Conservation (phyloP, 2,797 vertebrate genomes). For the Bucorvus abyssinicus region DNA sequence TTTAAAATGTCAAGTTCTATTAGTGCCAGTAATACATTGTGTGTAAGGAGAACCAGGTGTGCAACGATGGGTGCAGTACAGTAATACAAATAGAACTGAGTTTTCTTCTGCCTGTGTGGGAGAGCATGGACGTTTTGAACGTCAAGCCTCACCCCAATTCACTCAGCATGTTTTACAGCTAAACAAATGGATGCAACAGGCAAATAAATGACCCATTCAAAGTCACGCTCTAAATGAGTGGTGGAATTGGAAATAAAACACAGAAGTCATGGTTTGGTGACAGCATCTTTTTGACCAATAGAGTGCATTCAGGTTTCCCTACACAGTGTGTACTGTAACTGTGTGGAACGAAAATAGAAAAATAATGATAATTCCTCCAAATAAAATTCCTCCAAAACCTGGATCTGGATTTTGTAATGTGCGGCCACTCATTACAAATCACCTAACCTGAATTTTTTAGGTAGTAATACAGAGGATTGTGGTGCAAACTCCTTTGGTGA, state of each 20-base stretch:
- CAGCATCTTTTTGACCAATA: neutral
- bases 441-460: neutral
- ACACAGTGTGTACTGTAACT: neutral
- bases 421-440: neutral
- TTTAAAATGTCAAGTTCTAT: neutral
- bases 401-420: neutral
- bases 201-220: constrained; percentile 21
- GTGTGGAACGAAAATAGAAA: neutral
- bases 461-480: neutral
- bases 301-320: neutral
- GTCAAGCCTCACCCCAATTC: neutral
- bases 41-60: constrained; percentile 13
- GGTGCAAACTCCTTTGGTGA: neutral
- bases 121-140: neutral
- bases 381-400: neutral
- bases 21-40: neutral
- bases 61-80: neutral
- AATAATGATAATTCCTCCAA: neutral
- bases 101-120: neutral
- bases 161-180: neutral
- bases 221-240: neutral
- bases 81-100: neutral
- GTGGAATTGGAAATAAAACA: neutral
- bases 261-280: neutral
- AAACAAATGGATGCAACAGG: neutral